phyloP scores from a whole-genome alignment of 1,140 invertebrate genomes.

The Bombus terrestris region DNA sequence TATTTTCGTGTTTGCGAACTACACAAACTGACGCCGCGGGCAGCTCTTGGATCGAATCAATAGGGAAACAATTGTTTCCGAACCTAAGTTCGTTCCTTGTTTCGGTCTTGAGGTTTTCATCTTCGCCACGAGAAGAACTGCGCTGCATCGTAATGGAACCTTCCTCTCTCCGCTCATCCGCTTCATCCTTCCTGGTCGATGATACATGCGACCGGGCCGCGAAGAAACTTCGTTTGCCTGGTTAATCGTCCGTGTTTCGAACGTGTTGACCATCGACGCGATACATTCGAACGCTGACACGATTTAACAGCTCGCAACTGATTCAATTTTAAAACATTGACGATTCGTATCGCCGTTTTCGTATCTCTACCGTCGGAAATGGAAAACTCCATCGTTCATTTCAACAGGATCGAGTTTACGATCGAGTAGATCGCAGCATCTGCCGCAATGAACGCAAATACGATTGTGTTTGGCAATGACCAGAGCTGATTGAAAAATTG shows the following conservation, averaged over 20 bases:
- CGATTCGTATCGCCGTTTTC: not conserved
- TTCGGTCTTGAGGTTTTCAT: conserved; percentile 12
- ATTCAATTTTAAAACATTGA: not conserved
- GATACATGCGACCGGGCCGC: not conserved
- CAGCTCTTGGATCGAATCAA: conserved; percentile 38
- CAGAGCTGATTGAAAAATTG: not conserved
- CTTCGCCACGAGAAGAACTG: not conserved
- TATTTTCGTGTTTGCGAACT: conserved; percentile 48
- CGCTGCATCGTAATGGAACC: not conserved
- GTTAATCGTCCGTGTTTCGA: not conserved
- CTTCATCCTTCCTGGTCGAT: not conserved
- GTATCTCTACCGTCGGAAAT: not conserved
- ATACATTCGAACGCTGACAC: not conserved
- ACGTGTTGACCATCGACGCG: not conserved
- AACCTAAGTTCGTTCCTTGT: conserved; percentile 3
- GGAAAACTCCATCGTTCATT: not conserved
- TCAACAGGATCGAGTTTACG: not conserved
- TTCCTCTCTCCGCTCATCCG: not conserved
- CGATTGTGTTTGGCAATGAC: not conserved
- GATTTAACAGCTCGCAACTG: not conserved
- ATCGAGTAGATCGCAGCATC: not conserved
- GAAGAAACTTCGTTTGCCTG: not conserved
- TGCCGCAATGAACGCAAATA: not conserved
- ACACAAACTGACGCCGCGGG: not conserved
- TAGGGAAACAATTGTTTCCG: conserved; percentile 43